These are phyloP conservation scores for Akabosia matsudoensis DNA, from an alignment of 1,140 invertebrate species.

Conservation along the genomic window DNA sequence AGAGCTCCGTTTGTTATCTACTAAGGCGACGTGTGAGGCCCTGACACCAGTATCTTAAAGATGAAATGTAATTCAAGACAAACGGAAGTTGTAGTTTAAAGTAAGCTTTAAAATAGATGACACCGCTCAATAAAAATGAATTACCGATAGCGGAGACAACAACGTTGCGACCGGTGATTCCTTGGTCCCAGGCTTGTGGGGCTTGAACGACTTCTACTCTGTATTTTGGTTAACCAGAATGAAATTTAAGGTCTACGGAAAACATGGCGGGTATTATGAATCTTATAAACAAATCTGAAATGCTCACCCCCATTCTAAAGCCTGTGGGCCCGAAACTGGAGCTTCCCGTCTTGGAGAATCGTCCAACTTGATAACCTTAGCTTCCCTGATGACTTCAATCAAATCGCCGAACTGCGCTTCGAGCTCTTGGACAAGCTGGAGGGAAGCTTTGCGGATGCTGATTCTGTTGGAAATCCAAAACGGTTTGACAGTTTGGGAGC, in stretches of 20 bases:
- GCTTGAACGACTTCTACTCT: not conserved
- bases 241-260: not conserved
- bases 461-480: not conserved
- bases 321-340: not conserved
- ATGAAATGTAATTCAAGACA: not conserved
- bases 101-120: not conserved
- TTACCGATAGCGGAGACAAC: not conserved
- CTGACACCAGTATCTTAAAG: not conserved
- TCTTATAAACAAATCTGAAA: not conserved
- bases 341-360: not conserved
- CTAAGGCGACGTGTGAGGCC: not conserved
- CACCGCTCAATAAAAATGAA: not conserved
- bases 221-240: not conserved
- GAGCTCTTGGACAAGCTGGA: not conserved
- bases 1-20: not conserved
- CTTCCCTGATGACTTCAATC: not conserved
- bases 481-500: too few species aligned
- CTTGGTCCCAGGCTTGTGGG: not conserved
- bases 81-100: not conserved
- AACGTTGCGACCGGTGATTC: not conserved
- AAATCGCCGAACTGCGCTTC: not conserved
- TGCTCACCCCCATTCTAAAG: not conserved
- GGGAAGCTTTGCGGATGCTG: not conserved
- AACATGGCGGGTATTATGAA: not conserved
- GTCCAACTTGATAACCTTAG: not conserved